phyloP scores from a whole-genome alignment of 2,113 vertebrate genomes.

The Pseudorhombus dupliciocellatus region DNA sequence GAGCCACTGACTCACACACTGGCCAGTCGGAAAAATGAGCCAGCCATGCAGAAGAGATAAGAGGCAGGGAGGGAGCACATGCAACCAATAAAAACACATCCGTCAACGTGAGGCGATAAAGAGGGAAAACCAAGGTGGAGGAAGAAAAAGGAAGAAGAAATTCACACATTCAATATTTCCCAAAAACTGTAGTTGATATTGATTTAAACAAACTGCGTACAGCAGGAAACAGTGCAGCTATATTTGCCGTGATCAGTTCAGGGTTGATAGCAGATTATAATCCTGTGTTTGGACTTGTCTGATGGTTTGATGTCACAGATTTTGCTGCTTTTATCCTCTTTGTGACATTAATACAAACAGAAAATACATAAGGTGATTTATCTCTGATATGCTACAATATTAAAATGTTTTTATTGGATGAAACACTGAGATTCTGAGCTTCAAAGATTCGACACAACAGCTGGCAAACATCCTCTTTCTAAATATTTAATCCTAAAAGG shows the following conservation, averaged over 20 bases:
- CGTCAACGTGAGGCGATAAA: conserved; percentile 31
- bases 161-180: no score
- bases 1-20: conserved; percentile 65
- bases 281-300: background rate
- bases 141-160: background rate
- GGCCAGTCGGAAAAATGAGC: conserved; percentile 64
- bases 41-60: conserved; percentile 66
- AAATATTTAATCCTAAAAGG: conserved; percentile 36
- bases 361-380: background rate
- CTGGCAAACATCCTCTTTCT: background rate
- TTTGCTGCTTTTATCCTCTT: background rate
- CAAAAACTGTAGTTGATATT: no score
- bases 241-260: background rate
- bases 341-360: background rate
- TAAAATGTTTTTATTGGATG: background rate
- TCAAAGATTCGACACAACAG: conserved; percentile 14
- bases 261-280: background rate
- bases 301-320: background rate
- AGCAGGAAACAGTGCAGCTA: no score
- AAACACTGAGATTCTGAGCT: conserved; percentile 9
- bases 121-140: conserved; percentile 12
- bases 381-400: background rate
- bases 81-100: conserved; percentile 46
- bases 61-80: conserved; percentile 42
- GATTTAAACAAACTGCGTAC: no score